Evolutionary conservation across 1,140 invertebrate genomes (phyloP).

Genomic region (Cyclina sinensis): DNA sequence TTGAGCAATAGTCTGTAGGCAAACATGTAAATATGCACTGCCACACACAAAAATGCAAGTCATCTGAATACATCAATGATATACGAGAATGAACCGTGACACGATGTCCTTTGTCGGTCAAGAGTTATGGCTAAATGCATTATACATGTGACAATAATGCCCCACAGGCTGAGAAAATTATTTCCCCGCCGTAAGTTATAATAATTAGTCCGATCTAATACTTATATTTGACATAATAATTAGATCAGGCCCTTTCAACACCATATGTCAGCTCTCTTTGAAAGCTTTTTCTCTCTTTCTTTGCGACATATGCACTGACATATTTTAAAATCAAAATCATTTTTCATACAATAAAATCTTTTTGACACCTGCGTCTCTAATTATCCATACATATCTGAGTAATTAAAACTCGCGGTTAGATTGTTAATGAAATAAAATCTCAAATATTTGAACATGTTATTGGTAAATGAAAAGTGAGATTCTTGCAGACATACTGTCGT

Average conservation of each 20-base stretch:
- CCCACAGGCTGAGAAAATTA: conserved; percentile 11
- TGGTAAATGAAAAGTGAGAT: background rate
- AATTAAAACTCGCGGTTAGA: background rate
- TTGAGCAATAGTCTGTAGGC: background rate
- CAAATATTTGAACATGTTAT: background rate
- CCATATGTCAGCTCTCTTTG: conserved; percentile 9
- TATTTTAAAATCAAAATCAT: background rate
- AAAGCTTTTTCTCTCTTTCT: background rate
- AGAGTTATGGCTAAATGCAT: background rate
- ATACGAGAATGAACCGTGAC: background rate
- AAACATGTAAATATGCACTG: too few relatives aligned
- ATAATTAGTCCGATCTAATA: background rate
- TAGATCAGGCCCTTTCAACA: background rate
- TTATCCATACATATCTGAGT: background rate
- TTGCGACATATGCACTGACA: conserved; percentile 2
- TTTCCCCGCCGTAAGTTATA: background rate
- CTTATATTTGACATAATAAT: conserved; percentile 39
- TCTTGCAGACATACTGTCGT: background rate
- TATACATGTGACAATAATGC: background rate
- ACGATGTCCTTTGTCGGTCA: conserved; percentile 5
- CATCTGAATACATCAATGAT: background rate
- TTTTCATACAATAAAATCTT: background rate
- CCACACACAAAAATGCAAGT: too few relatives aligned
- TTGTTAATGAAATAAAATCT: background rate
- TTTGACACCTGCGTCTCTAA: background rate